These are phyloP conservation scores for Indri indri DNA, from an alignment of 2,113 vertebrate species.

Conservation along the genomic window DNA sequence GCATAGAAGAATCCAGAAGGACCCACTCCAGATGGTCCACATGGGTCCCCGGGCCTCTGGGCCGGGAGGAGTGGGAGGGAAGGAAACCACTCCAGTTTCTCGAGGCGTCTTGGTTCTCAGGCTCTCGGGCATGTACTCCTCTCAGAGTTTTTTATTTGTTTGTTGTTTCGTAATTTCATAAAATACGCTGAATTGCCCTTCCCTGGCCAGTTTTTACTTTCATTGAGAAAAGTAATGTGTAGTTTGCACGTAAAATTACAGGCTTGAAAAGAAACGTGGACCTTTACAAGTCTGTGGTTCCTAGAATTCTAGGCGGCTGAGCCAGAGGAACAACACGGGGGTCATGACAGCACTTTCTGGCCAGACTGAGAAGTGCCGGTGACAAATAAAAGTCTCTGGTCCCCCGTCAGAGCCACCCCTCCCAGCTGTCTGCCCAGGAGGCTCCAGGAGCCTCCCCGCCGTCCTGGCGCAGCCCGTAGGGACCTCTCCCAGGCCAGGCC, in stretches of 20 bases:
- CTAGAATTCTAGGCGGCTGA: rapidly evolving
- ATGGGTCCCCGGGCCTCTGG: rapidly evolving
- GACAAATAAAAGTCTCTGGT: background rate
- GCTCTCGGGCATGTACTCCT: background rate
- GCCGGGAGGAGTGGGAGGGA: background rate
- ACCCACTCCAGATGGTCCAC: background rate
- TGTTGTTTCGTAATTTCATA: background rate
- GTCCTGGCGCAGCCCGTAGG: background rate
- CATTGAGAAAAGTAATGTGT: background rate
- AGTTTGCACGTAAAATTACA: background rate
- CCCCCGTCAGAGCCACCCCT: background rate
- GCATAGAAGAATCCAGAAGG: background rate
- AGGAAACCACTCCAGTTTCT: rapidly evolving
- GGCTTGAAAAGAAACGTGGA: background rate
- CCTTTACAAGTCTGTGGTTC: background rate
- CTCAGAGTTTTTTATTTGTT: background rate
- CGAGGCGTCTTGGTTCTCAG: background rate
- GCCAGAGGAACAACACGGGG: background rate
- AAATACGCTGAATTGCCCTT: background rate
- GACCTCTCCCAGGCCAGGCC: background rate
- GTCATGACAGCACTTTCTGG: background rate
- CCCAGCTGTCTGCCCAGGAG: background rate
- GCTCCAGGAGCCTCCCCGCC: background rate
- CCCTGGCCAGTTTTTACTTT: background rate
- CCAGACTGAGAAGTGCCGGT: background rate